These are phyloP conservation scores for Harpalus rubripes DNA, from an alignment of 2,888 invertebrate species.

Conservation along the genomic window DNA sequence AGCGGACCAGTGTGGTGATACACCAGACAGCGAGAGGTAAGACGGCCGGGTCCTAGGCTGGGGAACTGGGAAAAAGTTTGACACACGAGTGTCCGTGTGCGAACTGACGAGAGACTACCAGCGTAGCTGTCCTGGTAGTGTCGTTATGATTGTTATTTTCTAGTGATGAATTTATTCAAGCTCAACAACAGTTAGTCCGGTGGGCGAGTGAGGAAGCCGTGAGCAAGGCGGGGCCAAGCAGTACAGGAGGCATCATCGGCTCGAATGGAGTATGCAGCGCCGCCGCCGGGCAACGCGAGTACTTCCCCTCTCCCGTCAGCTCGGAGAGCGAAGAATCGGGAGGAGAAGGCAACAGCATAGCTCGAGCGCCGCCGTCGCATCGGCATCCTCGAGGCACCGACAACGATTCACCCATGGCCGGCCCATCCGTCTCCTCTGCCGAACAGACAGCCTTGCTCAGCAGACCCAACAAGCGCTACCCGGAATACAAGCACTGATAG, in stretches of 20 bases:
- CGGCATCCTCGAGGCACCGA: constrained; percentile 77
- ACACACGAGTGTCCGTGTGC: constrained; percentile 24
- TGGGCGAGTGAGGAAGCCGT: constrained; percentile 92
- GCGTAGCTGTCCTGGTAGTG: constrained; percentile 78
- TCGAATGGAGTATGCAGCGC: constrained; percentile 74
- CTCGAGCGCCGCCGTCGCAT: constrained; percentile 73
- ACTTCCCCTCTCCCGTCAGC: constrained; percentile 81
- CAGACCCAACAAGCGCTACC: constrained; percentile 82
- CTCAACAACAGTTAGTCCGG: constrained; percentile 97
- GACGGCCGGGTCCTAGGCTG: constrained; percentile 69
- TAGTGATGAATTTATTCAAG: constrained; percentile 98
- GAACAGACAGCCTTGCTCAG: constrained; percentile 74
- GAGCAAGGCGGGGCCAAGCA: constrained; percentile 75
- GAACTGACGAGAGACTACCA: constrained; percentile 69
- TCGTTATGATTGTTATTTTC: constrained; percentile 92
- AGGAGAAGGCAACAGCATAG: constrained; percentile 78
- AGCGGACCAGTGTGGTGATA: constrained; percentile 84
- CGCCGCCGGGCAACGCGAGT: constrained; percentile 79
- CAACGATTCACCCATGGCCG: constrained; percentile 74
- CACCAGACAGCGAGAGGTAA: constrained; percentile 94
- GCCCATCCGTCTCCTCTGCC: constrained; percentile 75
- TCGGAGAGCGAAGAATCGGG: constrained; percentile 79
- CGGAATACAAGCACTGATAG: constrained; percentile 89
- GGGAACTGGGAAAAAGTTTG: not conserved
- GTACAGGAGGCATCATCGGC: constrained; percentile 68